Evolutionary conservation across 2,888 invertebrate genomes (phyloP).

Genomic region (Sylvicola cinctus): DNA sequence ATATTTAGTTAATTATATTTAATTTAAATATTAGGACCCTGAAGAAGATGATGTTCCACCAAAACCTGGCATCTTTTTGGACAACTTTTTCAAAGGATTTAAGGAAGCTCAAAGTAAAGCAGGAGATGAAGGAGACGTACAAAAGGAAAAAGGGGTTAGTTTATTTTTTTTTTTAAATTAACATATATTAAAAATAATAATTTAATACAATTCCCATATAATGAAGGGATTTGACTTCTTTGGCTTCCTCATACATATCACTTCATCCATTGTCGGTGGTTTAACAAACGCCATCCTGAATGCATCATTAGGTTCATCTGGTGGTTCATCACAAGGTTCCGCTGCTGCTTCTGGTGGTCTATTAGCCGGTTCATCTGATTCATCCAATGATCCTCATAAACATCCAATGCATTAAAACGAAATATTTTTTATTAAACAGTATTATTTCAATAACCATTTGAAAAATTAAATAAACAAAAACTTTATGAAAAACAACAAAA

Average conservation of each 20-base stretch:
- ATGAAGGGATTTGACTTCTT: conserved; percentile 19
- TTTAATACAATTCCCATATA: no score
- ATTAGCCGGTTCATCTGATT: conserved; percentile 4
- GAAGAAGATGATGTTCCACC: conserved; percentile 21
- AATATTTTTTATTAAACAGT: not conserved
- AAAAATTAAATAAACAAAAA: not conserved
- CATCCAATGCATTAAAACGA: not conserved
- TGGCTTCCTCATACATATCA: conserved; percentile 20
- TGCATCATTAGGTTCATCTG: conserved; percentile 19
- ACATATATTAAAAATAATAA: no score
- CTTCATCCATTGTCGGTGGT: conserved; percentile 19
- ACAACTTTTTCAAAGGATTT: conserved; percentile 17
- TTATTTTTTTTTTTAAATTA: not conserved
- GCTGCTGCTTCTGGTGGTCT: conserved; percentile 13
- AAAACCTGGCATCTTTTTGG: conserved; percentile 18
- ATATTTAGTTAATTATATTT: no score
- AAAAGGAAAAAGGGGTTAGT: not conserved
- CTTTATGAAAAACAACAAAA: not conserved
- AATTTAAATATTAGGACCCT: conserved; percentile 22
- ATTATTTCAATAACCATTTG: not conserved
- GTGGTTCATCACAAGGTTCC: conserved; percentile 20
- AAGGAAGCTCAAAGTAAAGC: conserved; percentile 17
- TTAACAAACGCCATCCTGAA: conserved; percentile 18
- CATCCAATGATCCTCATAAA: not conserved
- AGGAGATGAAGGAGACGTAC: not conserved